Conservation (phyloP, 2,797 vertebrate species). For the Oreochromis grahami region DNA sequence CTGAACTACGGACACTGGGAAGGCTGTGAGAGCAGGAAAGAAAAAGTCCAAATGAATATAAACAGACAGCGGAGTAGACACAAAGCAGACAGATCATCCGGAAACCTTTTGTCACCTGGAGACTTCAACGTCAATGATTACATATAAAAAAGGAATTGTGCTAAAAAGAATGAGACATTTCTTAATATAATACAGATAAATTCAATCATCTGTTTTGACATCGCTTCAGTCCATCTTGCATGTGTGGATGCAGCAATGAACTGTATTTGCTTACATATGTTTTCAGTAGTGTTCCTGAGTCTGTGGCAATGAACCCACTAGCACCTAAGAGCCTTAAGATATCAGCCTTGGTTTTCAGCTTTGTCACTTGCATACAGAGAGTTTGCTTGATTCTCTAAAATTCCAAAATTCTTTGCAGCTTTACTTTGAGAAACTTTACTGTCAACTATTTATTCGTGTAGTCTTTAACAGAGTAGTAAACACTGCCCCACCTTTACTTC, state of each 20-base stretch:
- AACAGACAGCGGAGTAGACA: neutral
- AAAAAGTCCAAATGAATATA: neutral
- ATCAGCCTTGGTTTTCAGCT: neutral
- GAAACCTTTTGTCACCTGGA: neutral
- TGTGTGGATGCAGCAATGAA: neutral
- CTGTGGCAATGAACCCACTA: neutral
- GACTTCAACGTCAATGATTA: rapidly evolving
- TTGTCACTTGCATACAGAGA: neutral
- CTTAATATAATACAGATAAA: neutral
- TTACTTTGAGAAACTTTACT: neutral
- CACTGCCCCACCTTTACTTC: neutral
- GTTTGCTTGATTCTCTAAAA: neutral
- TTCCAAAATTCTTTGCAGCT: neutral
- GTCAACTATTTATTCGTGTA: neutral
- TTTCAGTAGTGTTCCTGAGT: neutral
- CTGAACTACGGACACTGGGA: constrained; percentile 69
- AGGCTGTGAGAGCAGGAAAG: constrained; percentile 53
- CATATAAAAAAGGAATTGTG: neutral
- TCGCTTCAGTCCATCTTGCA: neutral
- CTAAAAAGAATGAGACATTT: neutral
- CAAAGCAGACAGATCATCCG: neutral
- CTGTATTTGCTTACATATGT: neutral
- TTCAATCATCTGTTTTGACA: neutral
- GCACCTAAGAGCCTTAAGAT: neutral
- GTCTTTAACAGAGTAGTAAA: neutral